These are phyloP conservation scores for Pseudomyrmex cubaensis DNA, from an alignment of 1,140 invertebrate genomes.

Conservation along the genomic window DNA sequence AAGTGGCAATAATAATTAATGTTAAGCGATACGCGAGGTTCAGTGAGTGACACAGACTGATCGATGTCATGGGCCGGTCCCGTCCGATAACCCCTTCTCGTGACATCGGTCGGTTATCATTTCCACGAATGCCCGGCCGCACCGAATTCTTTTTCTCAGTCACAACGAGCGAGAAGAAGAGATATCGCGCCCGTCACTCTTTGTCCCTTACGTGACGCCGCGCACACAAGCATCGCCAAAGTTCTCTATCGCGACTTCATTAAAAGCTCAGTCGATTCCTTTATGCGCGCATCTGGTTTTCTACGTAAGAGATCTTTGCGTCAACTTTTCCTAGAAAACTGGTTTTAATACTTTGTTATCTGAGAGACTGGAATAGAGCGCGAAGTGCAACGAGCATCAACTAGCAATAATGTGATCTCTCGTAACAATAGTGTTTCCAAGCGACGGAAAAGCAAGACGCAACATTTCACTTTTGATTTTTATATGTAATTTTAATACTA, in stretches of 20 bases:
- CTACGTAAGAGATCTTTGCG: conserved; percentile 16
- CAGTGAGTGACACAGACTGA: conserved; percentile 83
- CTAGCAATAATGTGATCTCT: not conserved
- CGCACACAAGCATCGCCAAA: conserved; percentile 21
- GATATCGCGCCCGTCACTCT: conserved; percentile 1
- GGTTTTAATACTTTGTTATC: not conserved
- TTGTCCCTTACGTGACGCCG: conserved; percentile 40
- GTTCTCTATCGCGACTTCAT: conserved; percentile 37
- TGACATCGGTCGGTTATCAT: conserved; percentile 82
- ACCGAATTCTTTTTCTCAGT: conserved; percentile 67
- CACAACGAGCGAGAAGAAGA: conserved; percentile 31
- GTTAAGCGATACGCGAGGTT: conserved; percentile 80
- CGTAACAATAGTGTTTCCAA: not conserved
- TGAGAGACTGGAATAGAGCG: not conserved
- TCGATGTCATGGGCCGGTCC: conserved; percentile 85
- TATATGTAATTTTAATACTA: not conserved
- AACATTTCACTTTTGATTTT: not conserved
- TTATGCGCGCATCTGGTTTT: conserved; percentile 2
- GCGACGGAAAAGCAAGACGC: no score
- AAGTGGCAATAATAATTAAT: conserved; percentile 86
- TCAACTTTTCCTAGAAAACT: conserved; percentile 7
- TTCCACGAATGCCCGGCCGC: conserved; percentile 75
- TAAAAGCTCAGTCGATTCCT: conserved; percentile 11
- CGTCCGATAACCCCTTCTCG: conserved; percentile 82
- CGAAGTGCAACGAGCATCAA: not conserved